A percentile compares a stretch with the other conserved stretches of the same genome.
These are phyloP conservation scores for Epizoanthus scotinus DNA, from an alignment of 92 coral and sea anemone species.

Conservation along the genomic window DNA sequence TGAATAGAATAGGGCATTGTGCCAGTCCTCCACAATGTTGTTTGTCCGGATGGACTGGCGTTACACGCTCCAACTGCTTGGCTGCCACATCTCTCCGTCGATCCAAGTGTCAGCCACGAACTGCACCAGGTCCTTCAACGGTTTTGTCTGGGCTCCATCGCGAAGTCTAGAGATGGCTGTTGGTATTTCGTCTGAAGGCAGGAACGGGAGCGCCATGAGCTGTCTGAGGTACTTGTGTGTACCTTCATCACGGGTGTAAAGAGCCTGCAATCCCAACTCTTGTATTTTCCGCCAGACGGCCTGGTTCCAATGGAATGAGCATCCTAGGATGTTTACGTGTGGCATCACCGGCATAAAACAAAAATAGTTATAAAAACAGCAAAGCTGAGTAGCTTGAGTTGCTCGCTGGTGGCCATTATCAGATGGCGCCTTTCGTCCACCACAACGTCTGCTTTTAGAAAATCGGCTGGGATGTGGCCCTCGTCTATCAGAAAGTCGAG, in stretches of 20 bases:
- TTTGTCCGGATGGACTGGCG: too few species aligned
- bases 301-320: too few species aligned
- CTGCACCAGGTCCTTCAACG: conserved; percentile 21
- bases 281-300: conserved; percentile 19
- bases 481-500: conserved; percentile 7
- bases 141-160: conserved; percentile 13
- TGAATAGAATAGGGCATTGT: too few species aligned
- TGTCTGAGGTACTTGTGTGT: conserved; percentile 39
- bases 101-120: conserved; percentile 48
- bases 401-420: conserved; percentile 10
- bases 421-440: neutral
- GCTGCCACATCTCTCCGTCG: conserved; percentile 24
- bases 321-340: too few species aligned
- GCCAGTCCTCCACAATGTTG: too few species aligned
- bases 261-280: conserved; percentile 53
- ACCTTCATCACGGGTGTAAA: conserved; percentile 3
- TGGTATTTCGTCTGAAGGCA: conserved; percentile 50
- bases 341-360: too few species aligned
- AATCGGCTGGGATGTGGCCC: conserved; percentile 4
- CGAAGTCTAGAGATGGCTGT: conserved; percentile 29
- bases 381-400: neutral
- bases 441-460: neutral
- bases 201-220: conserved; percentile 62
- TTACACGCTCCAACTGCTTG: conserved; percentile 16
- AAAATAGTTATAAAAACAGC: too few species aligned